Conservation (phyloP, 2,113 vertebrate genomes). For the Pachycephala philippinensis region DNA sequence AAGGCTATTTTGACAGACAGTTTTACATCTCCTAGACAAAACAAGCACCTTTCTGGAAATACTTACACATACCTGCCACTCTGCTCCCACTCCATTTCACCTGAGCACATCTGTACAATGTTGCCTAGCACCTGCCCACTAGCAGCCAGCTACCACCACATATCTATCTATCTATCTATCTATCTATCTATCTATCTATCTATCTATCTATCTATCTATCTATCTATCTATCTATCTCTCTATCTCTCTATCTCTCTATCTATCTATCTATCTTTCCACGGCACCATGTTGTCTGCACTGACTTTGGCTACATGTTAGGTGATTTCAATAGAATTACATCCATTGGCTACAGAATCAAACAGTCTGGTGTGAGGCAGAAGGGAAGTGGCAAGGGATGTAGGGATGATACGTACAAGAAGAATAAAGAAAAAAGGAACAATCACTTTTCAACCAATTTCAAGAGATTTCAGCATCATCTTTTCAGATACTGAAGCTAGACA, state of each 20-base stretch:
- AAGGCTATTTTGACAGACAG: background rate
- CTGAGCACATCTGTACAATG: background rate
- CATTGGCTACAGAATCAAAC: background rate
- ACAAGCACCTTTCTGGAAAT: background rate
- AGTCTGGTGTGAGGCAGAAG: background rate
- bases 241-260: no score
- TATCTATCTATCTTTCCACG: no score
- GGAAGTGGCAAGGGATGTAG: background rate
- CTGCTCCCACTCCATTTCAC: background rate
- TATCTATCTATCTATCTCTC: no score
- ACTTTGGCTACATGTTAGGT: background rate
- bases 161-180: accelerated
- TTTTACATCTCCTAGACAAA: background rate
- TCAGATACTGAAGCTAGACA: background rate
- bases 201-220: no score
- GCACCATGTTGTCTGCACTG: background rate
- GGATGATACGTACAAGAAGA: background rate
- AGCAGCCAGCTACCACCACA: background rate
- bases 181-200: no score
- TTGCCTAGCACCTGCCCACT: background rate
- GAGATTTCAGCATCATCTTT: background rate
- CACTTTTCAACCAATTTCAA: background rate
- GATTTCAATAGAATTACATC: background rate
- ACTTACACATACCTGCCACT: background rate
- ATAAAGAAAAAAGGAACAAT: background rate